phyloP scores from a whole-genome alignment of 2,888 invertebrate species.

The Polyommatus icarus region DNA sequence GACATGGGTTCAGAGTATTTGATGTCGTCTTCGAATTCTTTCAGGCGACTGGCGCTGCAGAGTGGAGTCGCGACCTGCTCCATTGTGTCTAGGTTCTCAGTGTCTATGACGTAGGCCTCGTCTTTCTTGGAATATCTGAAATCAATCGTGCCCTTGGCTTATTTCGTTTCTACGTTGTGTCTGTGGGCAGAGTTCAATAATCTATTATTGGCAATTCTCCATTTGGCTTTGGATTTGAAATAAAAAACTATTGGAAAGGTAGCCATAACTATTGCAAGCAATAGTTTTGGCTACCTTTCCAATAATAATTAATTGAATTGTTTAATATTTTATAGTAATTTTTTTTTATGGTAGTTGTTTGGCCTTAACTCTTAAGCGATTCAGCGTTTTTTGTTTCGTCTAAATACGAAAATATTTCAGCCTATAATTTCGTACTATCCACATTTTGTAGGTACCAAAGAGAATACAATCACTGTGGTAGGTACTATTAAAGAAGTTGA shows the following conservation, averaged over 20 bases:
- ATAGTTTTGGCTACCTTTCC: not conserved
- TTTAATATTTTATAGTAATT: too few relatives aligned
- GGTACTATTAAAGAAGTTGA: too few relatives aligned
- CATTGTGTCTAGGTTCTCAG: slow-evolving; percentile 82
- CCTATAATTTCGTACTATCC: too few relatives aligned
- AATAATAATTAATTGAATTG: not conserved
- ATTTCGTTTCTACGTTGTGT: not conserved
- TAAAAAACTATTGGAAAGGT: too few relatives aligned
- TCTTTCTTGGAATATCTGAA: slow-evolving; percentile 79
- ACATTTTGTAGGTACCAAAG: too few relatives aligned
- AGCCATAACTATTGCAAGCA: too few relatives aligned
- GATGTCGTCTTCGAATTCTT: slow-evolving; percentile 63
- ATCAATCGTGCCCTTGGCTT: slow-evolving; percentile 35
- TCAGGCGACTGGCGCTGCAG: slow-evolving; percentile 87
- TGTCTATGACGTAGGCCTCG: slow-evolving; percentile 82
- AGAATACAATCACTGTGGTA: too few relatives aligned
- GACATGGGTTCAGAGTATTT: slow-evolving; percentile 56
- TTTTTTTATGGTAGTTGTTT: not conserved
- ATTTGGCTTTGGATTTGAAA: not conserved
- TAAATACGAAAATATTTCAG: too few relatives aligned
- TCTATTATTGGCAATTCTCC: not conserved
- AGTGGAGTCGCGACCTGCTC: slow-evolving; percentile 85
- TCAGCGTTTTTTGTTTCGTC: too few relatives aligned
- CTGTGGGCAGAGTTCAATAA: not conserved
- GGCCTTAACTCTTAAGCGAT: too few relatives aligned